A percentile compares a stretch with the other conserved stretches of the same genome.
Conservation (phyloP, 2,888 invertebrate species). For the Eupithecia insigniata region DNA sequence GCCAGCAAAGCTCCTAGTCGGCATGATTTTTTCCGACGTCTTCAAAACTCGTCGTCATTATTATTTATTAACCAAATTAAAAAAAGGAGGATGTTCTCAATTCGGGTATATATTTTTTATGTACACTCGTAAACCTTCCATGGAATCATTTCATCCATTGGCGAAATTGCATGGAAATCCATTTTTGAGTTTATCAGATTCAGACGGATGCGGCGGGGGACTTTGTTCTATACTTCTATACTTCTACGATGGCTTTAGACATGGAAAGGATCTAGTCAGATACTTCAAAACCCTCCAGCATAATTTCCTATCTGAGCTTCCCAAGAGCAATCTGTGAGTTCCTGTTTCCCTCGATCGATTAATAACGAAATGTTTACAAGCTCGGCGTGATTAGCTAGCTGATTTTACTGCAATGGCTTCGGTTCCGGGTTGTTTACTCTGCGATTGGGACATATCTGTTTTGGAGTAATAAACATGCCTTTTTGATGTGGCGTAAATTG, state of each 20-base stretch:
- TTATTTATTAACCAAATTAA: too few species aligned
- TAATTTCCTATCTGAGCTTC: neutral
- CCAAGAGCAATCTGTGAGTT: slow-evolving; percentile 3
- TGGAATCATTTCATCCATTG: too few species aligned
- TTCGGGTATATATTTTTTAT: too few species aligned
- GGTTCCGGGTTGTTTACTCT: neutral
- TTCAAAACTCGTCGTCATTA: too few species aligned
- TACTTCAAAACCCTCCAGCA: neutral
- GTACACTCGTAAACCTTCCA: too few species aligned
- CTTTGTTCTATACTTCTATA: too few species aligned
- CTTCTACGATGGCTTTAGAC: neutral
- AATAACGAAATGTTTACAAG: slow-evolving; percentile 8
- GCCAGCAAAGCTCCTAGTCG: too few species aligned
- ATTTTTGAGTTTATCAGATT: too few species aligned
- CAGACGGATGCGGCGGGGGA: too few species aligned
- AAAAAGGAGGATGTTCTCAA: too few species aligned
- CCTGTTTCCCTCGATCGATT: slow-evolving; percentile 2
- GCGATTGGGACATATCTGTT: slow-evolving; percentile 2
- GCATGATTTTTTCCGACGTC: too few species aligned
- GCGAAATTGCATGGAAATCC: too few species aligned
- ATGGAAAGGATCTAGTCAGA: neutral
- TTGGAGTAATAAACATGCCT: slow-evolving; percentile 5
- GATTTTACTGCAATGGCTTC: neutral
- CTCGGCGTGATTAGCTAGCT: neutral
- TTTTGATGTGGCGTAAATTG: neutral